Percentiles rank a stretch among this genome's conserved stretches.
phyloP scores from a whole-genome alignment of 30 jellyfish, hydroid and myxozoan genomes.

The Turritopsis rubra region DNA sequence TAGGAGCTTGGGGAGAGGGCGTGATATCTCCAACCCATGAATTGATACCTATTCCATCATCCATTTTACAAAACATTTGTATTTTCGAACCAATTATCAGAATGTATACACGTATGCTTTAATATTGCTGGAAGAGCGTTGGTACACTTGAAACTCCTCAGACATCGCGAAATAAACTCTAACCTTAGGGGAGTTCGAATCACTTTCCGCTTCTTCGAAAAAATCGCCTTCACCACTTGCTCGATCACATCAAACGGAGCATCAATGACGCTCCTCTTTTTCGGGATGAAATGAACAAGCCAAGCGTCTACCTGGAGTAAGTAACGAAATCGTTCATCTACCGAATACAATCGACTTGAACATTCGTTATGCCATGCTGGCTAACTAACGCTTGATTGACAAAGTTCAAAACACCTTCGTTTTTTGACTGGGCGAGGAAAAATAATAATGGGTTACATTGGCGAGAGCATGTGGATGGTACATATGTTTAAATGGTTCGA shows the following conservation, averaged over 20 bases:
- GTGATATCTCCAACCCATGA: no score
- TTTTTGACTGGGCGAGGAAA: not conserved
- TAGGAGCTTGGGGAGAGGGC: no score
- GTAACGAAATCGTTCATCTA: not conserved
- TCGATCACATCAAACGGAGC: constrained; percentile 82
- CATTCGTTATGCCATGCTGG: not conserved
- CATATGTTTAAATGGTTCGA: no score
- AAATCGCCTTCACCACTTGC: constrained; percentile 91
- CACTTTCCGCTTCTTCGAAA: constrained; percentile 53
- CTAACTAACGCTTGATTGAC: not conserved
- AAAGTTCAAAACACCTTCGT: not conserved
- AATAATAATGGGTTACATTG: not conserved
- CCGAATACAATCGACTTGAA: not conserved
- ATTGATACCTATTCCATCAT: no score
- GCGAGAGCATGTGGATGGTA: no score
- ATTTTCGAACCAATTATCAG: no score
- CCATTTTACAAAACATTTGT: no score
- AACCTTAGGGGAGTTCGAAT: constrained; percentile 70
- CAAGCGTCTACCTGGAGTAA: constrained; percentile 81
- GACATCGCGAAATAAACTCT: not conserved
- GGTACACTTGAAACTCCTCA: no score
- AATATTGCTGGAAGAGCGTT: no score
- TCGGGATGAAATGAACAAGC: constrained; percentile 74
- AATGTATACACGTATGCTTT: no score
- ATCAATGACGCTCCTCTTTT: constrained; percentile 39